Evolutionary conservation across 2,888 invertebrate species (phyloP), one percentile per base, ranked within the genome.

Genomic region (Acronicta alni): DNA sequence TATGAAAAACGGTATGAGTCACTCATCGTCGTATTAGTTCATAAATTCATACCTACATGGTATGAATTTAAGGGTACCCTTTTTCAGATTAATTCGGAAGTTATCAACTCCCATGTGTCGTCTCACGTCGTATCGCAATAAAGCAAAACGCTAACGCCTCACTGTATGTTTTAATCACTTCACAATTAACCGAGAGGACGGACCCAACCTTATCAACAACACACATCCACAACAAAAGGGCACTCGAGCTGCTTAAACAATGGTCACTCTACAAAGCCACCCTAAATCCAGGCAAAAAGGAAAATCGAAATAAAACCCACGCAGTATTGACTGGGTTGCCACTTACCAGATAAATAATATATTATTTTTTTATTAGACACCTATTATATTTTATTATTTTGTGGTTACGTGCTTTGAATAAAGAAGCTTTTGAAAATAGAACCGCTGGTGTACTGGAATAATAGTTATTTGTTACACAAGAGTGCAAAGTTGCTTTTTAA

Each of bases 141-240:
- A 65, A 51, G 47, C 51, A 53, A 60, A 74, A 61, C 43, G 32
- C 58, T 63, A 58, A 58, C 63, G 60, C 57, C 48, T 57, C 35
- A 48, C 39, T 43, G 49, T 57, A 59, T 60, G 55, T 57, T 74
- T 66, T 65, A 69, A 72, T 72, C 73, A 72, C 70, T 63, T 56
- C 58, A 72, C 80, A 80, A 84, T 85, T 81, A 84, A 81, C 80
- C 80, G 75, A 79, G 65, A 67, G 69, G 66, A 67, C 59, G 56
- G 63, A 64, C 51, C 54, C 67, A 77, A 77, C 75, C 81, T 86
- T 84, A 84, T 86, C 84, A 77, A 76, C 80, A 77, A 75, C 82
- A 79, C 82, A 79, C 80, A 74, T 73, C 77, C 79, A 75, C 57
- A 83, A 87, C 84, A 86, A 87, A 84, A 79, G 82, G 79, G 75